These are phyloP conservation scores for Metellina segmentata DNA, from an alignment of 2,888 invertebrate species.

Conservation along the genomic window DNA sequence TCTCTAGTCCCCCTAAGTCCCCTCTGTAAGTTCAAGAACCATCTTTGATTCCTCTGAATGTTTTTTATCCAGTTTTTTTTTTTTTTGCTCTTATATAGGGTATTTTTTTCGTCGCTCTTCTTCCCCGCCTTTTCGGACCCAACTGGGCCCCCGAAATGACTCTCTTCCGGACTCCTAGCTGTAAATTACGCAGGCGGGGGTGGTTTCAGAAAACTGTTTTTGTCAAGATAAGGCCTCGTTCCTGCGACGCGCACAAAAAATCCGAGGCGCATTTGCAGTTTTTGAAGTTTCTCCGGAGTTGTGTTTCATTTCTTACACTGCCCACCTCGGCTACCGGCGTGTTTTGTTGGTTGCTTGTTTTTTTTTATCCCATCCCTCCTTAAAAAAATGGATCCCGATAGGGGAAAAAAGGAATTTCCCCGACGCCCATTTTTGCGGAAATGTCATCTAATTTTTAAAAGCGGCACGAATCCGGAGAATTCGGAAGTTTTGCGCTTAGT, in stretches of 20 bases:
- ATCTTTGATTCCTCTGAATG: conserved; percentile 65
- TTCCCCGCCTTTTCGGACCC: conserved; percentile 49
- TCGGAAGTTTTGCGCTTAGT: conserved; percentile 36
- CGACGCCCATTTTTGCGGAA: conserved; percentile 53
- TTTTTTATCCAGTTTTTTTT: conserved; percentile 10
- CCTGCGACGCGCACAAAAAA: conserved; percentile 10
- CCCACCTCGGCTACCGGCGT: conserved; percentile 54
- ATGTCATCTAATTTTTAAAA: conserved; percentile 72
- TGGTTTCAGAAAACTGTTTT: conserved; percentile 69
- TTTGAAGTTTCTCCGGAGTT: conserved; percentile 27
- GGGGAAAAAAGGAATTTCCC: conserved; percentile 25
- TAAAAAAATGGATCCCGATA: not conserved
- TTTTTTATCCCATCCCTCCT: conserved; percentile 8
- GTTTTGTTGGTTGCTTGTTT: conserved; percentile 52
- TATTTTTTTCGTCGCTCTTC: conserved; percentile 5
- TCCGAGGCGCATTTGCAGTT: conserved; percentile 36
- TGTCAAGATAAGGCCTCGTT: conserved; percentile 61
- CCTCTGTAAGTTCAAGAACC: conserved; percentile 62
- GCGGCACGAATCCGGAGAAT: not conserved
- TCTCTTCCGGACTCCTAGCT: conserved; percentile 67
- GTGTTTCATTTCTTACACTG: conserved; percentile 22
- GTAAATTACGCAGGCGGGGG: conserved; percentile 73
- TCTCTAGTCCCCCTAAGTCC: conserved; percentile 46
- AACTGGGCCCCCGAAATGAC: conserved; percentile 69
- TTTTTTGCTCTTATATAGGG: not conserved